These are phyloP conservation scores for Bufo gargarizans DNA, from an alignment of 2,113 vertebrate species.

Conservation along the genomic window DNA sequence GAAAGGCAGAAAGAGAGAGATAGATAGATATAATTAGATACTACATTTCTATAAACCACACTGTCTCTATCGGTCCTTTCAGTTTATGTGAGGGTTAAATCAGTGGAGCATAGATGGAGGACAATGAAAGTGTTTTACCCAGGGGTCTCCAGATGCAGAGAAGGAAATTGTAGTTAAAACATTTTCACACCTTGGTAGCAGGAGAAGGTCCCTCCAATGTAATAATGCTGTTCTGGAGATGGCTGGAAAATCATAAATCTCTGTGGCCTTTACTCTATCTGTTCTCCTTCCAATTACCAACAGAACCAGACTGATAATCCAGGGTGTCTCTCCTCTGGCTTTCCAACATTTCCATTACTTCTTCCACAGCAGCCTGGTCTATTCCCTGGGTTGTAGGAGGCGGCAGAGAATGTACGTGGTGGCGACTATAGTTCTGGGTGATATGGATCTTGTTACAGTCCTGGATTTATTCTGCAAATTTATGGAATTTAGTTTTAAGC, in stretches of 20 bases:
- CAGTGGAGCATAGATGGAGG: neutral
- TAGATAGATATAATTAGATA: neutral
- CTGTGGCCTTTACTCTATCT: conserved; percentile 26
- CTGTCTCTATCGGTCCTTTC: too few relatives aligned
- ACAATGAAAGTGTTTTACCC: neutral
- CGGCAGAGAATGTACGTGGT: neutral
- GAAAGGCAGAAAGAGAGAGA: neutral
- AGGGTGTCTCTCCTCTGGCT: conserved; percentile 48
- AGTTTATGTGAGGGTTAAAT: neutral
- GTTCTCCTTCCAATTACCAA: conserved; percentile 50
- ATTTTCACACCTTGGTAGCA: conserved; percentile 24
- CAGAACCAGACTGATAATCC: conserved; percentile 58
- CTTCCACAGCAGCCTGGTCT: neutral
- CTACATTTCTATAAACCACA: too few relatives aligned
- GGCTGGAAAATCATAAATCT: conserved; percentile 50
- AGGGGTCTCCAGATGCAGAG: conserved; percentile 21
- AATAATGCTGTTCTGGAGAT: conserved; percentile 32
- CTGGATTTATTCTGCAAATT: neutral
- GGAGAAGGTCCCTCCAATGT: conserved; percentile 15
- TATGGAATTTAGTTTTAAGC: neutral
- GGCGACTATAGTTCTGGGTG: neutral
- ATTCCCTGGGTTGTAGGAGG: neutral
- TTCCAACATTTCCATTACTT: conserved; percentile 47
- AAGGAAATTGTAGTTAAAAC: conserved; percentile 55
- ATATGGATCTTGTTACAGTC: neutral